Base-by-base conservation (phyloP, 1,140 invertebrate species). In the Babylonia areolata region DNA sequence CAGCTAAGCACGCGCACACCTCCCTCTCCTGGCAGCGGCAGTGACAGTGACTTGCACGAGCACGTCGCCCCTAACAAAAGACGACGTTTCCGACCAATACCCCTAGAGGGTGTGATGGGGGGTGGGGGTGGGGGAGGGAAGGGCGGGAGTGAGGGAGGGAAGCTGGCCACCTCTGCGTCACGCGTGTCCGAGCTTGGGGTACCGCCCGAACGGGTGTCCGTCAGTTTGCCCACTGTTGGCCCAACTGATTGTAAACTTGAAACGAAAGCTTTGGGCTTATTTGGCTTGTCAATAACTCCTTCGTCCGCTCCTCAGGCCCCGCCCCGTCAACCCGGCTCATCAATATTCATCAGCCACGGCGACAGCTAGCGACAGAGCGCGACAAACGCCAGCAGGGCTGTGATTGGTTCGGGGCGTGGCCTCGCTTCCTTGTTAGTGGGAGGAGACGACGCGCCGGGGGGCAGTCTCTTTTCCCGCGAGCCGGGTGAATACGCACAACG, bases 151-250 rank as follows among this genome's bases (percentile, higher is more conserved):
- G 46, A 17, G 46, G 20, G 33, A 28, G 1, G 42, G 9, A 79
- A 80, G 78, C 42, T 80, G 78, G 6, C 40, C 78, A 80, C 78
- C 40, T 31, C 78, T 9, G 42, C 46, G 78, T 80, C 78, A 54
- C 78, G 40, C 31, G 33, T 80, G 78, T 80, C 78, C 75, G 75
- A 77, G 23, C 39, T 54, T 35, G 78, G 23, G 40, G n/a, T 17
- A 12, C 12, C 58, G 15, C 28, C 58, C 12, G 58, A 64, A 12
- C 28, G 28, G 78, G 42, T 54, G 46, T 80, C 31, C 69, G 82
- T 84, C 69, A 84, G 82, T 84, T 84, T 84, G 58, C 15, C 82
- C 82, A 51, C 82, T 84, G 82, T 84, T 84, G 82, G 82, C 69
- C 58, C 82, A 84, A 84, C 64, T 75, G 82, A 64, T 84, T 84